A percentile compares a stretch with the other conserved stretches of the same genome.
phyloP scores from a whole-genome alignment of 1,140 invertebrate species.

The Papilio polytes region DNA sequence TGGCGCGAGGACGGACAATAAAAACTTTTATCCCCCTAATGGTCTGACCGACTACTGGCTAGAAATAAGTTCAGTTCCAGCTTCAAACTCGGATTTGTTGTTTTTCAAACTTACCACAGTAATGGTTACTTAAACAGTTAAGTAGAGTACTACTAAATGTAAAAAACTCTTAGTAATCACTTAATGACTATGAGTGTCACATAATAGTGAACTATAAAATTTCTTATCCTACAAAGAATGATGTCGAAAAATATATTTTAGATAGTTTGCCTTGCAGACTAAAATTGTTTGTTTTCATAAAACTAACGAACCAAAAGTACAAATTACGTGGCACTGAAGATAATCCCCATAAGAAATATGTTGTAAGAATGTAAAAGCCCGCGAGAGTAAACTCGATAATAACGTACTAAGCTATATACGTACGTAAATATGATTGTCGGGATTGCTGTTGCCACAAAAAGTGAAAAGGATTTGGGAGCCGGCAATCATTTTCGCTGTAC shows the following conservation, averaged over 20 bases:
- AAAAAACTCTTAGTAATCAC: too few species aligned
- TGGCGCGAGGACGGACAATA: slow-evolving; percentile 55
- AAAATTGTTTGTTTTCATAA: not conserved
- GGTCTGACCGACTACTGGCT: slow-evolving; percentile 44
- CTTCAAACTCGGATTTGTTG: not conserved
- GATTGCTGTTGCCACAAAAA: slow-evolving; percentile 48
- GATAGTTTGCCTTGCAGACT: not conserved
- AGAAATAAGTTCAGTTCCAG: not conserved
- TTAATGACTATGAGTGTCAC: too few species aligned
- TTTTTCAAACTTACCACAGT: not conserved
- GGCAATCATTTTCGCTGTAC: slow-evolving; percentile 38
- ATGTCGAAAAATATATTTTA: too few species aligned
- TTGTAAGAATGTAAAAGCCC: not conserved
- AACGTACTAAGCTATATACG: slow-evolving; percentile 56
- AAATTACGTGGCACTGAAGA: not conserved
- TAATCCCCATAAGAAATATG: slow-evolving; percentile 1
- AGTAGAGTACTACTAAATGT: too few species aligned
- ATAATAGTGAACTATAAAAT: too few species aligned
- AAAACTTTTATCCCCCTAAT: slow-evolving; percentile 61
- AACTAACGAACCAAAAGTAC: not conserved
- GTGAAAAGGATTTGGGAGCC: slow-evolving; percentile 38
- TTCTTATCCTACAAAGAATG: too few species aligned
- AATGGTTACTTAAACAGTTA: not conserved
- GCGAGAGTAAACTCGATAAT: slow-evolving; percentile 41
- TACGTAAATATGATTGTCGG: slow-evolving; percentile 55